A percentile compares a stretch with the other conserved stretches of the same genome.
Evolutionary conservation across 2,888 invertebrate species (phyloP).

Genomic region (Arrhopalites spinosus): DNA sequence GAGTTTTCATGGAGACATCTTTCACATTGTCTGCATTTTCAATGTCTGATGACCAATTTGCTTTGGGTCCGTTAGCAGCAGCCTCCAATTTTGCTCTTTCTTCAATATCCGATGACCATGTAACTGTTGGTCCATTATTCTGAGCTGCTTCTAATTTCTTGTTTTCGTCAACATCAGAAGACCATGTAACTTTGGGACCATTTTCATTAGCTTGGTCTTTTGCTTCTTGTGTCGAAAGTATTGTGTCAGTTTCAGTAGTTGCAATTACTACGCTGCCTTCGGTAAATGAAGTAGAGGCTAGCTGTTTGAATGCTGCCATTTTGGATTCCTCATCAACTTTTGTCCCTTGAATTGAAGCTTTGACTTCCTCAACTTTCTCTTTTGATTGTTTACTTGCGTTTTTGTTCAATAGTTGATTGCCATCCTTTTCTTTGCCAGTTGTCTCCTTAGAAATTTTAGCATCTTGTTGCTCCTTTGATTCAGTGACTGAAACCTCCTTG

Average conservation of each 20-base stretch:
- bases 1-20: too few species aligned
- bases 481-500: background rate
- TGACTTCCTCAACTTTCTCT: background rate
- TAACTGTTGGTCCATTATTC: too few species aligned
- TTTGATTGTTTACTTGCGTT: too few species aligned
- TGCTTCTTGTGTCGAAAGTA: background rate
- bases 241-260: background rate
- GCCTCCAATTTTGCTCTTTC: background rate
- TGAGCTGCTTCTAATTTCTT: background rate
- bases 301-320: background rate
- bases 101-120: too few species aligned
- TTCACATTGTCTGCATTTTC: background rate
- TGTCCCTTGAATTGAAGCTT: background rate
- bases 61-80: background rate
- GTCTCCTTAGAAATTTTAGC: background rate
- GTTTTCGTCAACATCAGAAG: background rate
- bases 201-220: background rate
- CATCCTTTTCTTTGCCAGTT: background rate
- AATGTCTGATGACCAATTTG: too few species aligned
- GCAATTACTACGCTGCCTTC: background rate
- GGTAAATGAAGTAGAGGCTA: background rate
- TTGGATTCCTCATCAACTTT: background rate
- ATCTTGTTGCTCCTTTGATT: background rate
- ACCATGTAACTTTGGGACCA: background rate
- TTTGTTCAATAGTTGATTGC: too few species aligned